A percentile compares a stretch with the other conserved stretches of the same genome.
phyloP scores from a whole-genome alignment of 2,113 vertebrate genomes.

The Pollachius pollachius region DNA sequence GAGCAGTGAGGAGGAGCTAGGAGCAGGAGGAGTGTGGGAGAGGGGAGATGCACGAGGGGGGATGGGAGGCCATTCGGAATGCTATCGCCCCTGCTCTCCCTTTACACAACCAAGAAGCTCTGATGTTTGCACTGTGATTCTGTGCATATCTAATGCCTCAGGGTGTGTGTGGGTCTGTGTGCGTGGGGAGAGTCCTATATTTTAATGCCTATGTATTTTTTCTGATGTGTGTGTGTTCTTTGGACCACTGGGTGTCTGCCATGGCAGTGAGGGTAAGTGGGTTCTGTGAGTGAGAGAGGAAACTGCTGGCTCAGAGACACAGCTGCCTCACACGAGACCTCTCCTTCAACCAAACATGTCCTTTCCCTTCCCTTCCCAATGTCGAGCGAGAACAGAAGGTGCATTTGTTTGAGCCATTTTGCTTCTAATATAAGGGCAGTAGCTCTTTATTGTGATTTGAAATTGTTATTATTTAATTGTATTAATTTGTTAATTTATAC shows the following conservation, averaged over 20 bases:
- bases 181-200: not conserved
- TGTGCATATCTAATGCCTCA: constrained; percentile 16
- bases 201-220: not conserved
- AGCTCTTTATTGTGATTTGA: too few relatives aligned
- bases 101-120: constrained; percentile 37
- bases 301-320: too few relatives aligned
- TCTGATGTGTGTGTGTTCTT: not conserved
- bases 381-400: too few relatives aligned
- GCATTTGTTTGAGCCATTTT: too few relatives aligned
- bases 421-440: too few relatives aligned
- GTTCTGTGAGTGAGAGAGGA: not conserved
- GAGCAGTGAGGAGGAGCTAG: constrained; percentile 7
- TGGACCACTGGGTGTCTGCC: not conserved
- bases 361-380: too few relatives aligned
- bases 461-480: too few relatives aligned
- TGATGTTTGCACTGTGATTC: constrained; percentile 27
- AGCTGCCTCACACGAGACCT: too few relatives aligned
- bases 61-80: constrained; percentile 58
- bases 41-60: constrained; percentile 22
- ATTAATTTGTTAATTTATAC: too few relatives aligned
- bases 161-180: constrained; percentile 18
- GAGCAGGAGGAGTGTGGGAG: constrained; percentile 7
- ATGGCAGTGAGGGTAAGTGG: not conserved
- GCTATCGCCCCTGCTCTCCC: constrained; percentile 26
- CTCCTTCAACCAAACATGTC: too few relatives aligned